Evolutionary conservation across 23 tunicate genomes (phyloP).

Genomic region (Oikopleura albicans): DNA sequence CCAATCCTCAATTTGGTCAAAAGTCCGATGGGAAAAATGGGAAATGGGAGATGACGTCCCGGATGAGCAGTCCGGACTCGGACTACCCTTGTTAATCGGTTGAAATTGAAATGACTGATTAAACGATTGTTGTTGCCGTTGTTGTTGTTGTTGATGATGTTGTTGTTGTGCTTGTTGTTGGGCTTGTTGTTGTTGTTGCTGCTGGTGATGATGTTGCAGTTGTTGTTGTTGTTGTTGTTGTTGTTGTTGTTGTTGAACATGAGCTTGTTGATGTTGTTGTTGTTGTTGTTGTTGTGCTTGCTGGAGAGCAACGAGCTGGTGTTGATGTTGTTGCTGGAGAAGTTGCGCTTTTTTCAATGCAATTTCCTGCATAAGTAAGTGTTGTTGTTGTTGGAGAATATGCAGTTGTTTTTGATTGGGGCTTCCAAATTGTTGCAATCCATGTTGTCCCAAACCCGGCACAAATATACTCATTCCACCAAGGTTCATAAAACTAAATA

Average conservation of each 20-base stretch:
- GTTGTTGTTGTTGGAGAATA: conserved; percentile 4
- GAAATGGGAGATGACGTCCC: not conserved
- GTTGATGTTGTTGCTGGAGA: not conserved
- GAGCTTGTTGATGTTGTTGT: not conserved
- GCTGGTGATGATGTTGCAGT: not conserved
- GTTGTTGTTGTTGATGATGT: not conserved
- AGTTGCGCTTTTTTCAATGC: not conserved
- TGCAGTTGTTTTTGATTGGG: not conserved
- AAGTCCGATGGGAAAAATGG: not conserved
- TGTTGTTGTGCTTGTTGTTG: not conserved
- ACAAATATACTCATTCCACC: not conserved
- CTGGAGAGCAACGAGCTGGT: not conserved
- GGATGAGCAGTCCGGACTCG: not conserved
- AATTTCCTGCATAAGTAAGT: not conserved
- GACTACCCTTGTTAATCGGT: not conserved
- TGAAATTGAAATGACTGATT: not conserved
- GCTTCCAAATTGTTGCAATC: not conserved
- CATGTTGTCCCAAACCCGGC: not conserved
- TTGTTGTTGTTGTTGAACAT: not conserved
- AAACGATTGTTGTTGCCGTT: not conserved
- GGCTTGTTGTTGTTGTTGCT: not conserved
- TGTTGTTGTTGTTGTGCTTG: not conserved
- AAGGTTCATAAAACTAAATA: not conserved
- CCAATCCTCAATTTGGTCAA: not conserved
- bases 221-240: not conserved